Evolutionary conservation across 2,888 invertebrate species (phyloP), one percentile per base, ranked within the genome.

Genomic region (Portevinia maculata): DNA sequence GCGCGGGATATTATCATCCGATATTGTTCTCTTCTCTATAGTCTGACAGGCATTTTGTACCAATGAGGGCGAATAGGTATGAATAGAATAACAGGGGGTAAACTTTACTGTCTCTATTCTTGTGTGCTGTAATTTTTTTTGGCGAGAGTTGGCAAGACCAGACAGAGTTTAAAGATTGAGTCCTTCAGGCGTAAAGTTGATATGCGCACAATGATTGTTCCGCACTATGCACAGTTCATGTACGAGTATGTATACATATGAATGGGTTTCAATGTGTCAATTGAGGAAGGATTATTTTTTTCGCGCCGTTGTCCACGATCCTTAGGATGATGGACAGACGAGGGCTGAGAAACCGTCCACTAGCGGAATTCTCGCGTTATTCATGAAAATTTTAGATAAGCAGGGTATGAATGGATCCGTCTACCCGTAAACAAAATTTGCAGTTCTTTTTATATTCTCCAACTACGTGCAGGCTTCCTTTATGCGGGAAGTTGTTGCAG

Each of bases 71-170:
- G 15, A 13, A 28, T 15, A 11, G 24, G 41, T 39, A 55, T 55
- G 76, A 76, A 76, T 79, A 75, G 79, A 79, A 57, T 74, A 64
- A 76, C 53, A 52, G 70, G 76, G 79, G 81, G 76, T 65, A 65
- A 71, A 65, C 70, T 75, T 37, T 21, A 39, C 34, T 76, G 76
- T 76, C 76, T 81, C 71, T 81, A 75, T 76, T 24, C 5, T 76
- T 71, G 70, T 76, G 76, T 75, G 64, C 59, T 76, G 74, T 81
- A 76, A 81, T 70, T 76, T 76, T 75, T 53, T 53, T 53, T 53
- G 44, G 48, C 41, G 34, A 50, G 32, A 50, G 39, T 30, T 53
- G 50, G 60, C 60, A 55, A 37, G 30, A 39, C 59, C 71, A 79
- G 48, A 81, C 55, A 59, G 41, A 53, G 76, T 65, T 81, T 76